A percentile compares a stretch with the other conserved stretches of the same genome.
Evolutionary conservation across 2,113 vertebrate genomes (phyloP).

Genomic region (Solenodon paradoxus): DNA sequence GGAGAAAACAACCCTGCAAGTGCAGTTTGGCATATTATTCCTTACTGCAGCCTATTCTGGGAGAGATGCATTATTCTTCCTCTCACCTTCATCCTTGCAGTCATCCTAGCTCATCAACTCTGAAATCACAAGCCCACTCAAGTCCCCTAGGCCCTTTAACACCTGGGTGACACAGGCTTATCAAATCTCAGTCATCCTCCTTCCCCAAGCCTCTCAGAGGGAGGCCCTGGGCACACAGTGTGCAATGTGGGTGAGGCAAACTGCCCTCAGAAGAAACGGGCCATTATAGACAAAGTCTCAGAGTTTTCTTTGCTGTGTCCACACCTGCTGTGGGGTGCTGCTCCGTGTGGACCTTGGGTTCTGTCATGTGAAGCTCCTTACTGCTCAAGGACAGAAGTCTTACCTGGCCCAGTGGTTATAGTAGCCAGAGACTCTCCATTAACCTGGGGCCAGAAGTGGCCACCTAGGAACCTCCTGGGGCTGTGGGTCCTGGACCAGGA

Average conservation of each 20-base stretch:
- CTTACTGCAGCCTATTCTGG: fast-evolving
- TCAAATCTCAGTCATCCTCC: not conserved
- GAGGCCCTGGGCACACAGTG: not conserved
- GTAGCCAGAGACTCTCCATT: not conserved
- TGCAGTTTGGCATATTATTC: not conserved
- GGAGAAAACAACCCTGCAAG: not conserved
- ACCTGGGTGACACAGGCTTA: not conserved
- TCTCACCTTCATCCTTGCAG: not conserved
- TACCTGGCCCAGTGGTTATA: not conserved
- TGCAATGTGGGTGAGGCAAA: fast-evolving
- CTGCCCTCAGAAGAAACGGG: not conserved
- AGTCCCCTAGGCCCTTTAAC: not conserved
- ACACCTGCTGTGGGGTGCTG: not conserved
- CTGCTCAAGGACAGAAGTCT: not conserved
- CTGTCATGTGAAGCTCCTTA: not conserved
- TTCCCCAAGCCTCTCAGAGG: not conserved
- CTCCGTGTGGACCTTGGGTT: not conserved
- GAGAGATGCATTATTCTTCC: no score
- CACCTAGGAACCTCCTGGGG: not conserved
- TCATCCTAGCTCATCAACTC: not conserved
- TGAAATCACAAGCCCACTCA: not conserved
- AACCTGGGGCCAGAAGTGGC: not conserved
- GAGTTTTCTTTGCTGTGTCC: not conserved
- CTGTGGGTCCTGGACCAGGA: fast-evolving
- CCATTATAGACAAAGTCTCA: not conserved